These are phyloP conservation scores for Megathymus violae DNA, from an alignment of 1,140 invertebrate species.

Conservation along the genomic window DNA sequence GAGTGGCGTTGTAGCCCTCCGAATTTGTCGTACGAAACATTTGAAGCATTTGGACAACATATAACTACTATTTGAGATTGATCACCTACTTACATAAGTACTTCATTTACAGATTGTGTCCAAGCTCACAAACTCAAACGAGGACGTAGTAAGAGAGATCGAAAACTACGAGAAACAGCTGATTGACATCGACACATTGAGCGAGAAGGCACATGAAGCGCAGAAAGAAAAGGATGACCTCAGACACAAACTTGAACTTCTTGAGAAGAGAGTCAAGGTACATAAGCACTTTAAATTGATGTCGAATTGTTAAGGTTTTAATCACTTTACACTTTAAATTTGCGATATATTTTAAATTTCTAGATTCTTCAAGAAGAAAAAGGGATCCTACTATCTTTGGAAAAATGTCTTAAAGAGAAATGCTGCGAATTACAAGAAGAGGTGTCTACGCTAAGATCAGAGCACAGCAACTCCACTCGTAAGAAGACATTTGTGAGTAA, in stretches of 20 bases:
- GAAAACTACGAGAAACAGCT: constrained; percentile 88
- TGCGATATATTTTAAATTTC: constrained; percentile 42
- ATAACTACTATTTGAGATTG: no score
- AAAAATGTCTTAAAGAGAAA: constrained; percentile 90
- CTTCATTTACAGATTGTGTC: constrained; percentile 57
- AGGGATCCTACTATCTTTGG: constrained; percentile 88
- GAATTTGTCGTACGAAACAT: no score
- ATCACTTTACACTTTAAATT: not conserved
- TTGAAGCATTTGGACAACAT: no score
- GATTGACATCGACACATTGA: constrained; percentile 88
- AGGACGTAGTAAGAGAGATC: constrained; percentile 87
- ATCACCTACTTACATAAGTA: not conserved
- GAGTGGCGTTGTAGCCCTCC: no score
- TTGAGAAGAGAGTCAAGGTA: constrained; percentile 89
- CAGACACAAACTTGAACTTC: constrained; percentile 86
- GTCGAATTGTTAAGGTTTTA: no score
- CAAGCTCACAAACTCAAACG: constrained; percentile 70
- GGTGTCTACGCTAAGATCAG: constrained; percentile 78
- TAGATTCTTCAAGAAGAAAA: constrained; percentile 93
- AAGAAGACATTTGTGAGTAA: constrained; percentile 76
- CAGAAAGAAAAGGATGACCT: constrained; percentile 85
- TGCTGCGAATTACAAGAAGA: constrained; percentile 88
- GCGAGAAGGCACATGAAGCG: constrained; percentile 83
- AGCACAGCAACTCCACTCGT: constrained; percentile 74
- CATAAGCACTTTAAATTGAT: no score